These are phyloP conservation scores for Anas platyrhynchos DNA, from an alignment of 2,113 vertebrate species.

Conservation along the genomic window DNA sequence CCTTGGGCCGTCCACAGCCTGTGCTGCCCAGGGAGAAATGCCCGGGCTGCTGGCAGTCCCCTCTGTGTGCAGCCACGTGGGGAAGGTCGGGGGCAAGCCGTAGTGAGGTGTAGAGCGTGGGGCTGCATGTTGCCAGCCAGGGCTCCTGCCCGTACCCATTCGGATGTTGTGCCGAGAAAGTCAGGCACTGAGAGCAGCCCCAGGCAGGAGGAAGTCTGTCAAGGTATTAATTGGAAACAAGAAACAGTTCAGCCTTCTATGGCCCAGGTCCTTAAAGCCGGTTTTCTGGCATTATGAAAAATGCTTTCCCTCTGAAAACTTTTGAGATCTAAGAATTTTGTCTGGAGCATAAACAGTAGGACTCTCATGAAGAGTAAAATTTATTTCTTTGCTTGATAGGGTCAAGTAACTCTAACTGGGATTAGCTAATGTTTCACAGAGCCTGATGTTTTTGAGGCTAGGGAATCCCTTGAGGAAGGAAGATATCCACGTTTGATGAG, in stretches of 20 bases:
- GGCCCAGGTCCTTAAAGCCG: slow-evolving; percentile 58
- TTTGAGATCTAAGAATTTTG: slow-evolving; percentile 68
- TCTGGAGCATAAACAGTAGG: slow-evolving; percentile 69
- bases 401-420: slow-evolving; percentile 73
- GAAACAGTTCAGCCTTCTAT: slow-evolving; percentile 38
- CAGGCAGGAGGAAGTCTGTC: slow-evolving; percentile 17
- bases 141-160: neutral
- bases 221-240: neutral
- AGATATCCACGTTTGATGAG: slow-evolving; percentile 73
- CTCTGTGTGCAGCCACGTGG: neutral
- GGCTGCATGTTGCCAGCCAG: neutral
- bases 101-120: neutral
- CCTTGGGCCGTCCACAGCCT: neutral
- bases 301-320: slow-evolving; percentile 69
- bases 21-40: neutral
- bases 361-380: slow-evolving; percentile 69
- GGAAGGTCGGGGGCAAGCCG: neutral
- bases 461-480: slow-evolving; percentile 73
- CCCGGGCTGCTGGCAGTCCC: neutral
- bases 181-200: neutral
- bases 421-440: slow-evolving; percentile 78
- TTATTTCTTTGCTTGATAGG: slow-evolving; percentile 72
- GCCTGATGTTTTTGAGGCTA: slow-evolving; percentile 74
- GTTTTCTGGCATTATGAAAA: slow-evolving; percentile 64
- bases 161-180: neutral